Conservation (phyloP, 2,888 invertebrate genomes). For the Zygothrica quintamaculata region DNA sequence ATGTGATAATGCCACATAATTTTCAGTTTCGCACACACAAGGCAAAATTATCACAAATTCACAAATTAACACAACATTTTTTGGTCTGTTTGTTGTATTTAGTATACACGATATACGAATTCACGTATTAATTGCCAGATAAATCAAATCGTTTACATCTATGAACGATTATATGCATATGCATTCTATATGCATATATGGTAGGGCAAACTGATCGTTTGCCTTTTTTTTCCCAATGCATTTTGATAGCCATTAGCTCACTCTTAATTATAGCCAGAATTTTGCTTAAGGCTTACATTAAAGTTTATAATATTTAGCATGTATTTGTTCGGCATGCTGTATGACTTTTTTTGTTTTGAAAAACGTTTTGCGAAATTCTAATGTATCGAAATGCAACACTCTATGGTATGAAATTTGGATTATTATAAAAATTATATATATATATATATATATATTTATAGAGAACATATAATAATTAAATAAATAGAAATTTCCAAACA, state of each 20-base stretch:
- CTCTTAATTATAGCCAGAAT: conserved; percentile 48
- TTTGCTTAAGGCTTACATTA: conserved; percentile 14
- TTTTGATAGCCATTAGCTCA: conserved; percentile 37
- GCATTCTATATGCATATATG: not conserved
- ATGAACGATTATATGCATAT: not conserved
- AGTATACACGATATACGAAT: conserved; percentile 7
- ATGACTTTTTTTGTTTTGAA: conserved; percentile 13
- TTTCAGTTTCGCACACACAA: conserved; percentile 42
- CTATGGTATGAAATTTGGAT: no score
- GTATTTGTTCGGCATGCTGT: no score
- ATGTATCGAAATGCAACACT: conserved; percentile 20
- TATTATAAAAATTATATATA: conserved; percentile 29
- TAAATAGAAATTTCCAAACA: conserved; percentile 41
- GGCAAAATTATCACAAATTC: conserved; percentile 37
- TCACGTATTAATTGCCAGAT: conserved; percentile 32
- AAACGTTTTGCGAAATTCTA: conserved; percentile 25
- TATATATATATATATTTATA: conserved; percentile 50
- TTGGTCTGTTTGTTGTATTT: conserved; percentile 3
- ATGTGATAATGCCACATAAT: conserved; percentile 30
- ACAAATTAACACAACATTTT: conserved; percentile 46
- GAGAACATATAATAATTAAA: conserved; percentile 38
- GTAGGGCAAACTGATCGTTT: conserved; percentile 12
- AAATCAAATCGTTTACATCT: conserved; percentile 42
- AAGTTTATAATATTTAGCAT: conserved; percentile 15
- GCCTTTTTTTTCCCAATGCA: conserved; percentile 30